phyloP scores from a whole-genome alignment of 2,797 vertebrate genomes.

The Lagodon rhomboides region DNA sequence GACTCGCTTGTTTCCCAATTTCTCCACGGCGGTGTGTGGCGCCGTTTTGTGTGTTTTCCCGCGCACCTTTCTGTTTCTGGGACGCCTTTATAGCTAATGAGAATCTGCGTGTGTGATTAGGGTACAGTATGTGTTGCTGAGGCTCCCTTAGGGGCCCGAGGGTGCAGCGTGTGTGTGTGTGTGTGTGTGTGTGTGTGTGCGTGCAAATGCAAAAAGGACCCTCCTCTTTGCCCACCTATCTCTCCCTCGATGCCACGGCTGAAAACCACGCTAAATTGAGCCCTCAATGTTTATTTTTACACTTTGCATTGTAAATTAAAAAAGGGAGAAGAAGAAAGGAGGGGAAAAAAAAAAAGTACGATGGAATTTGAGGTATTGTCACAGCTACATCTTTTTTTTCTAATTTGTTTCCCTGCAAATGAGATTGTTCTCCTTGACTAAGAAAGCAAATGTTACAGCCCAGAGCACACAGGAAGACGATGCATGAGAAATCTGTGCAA shows the following conservation, averaged over 20 bases:
- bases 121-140: conserved; percentile 30
- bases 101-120: conserved; percentile 38
- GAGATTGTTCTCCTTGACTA: conserved; percentile 86
- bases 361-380: conserved; percentile 81
- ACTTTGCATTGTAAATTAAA: conserved; percentile 86
- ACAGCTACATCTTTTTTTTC: conserved; percentile 74
- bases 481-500: conserved; percentile 77
- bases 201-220: conserved; percentile 63
- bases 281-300: conserved; percentile 87
- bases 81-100: conserved; percentile 33
- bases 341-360: conserved; percentile 48
- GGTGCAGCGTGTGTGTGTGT: conserved; percentile 16
- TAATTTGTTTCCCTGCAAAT: conserved; percentile 85
- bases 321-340: conserved; percentile 62
- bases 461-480: conserved; percentile 80
- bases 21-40: conserved; percentile 73
- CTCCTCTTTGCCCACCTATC: conserved; percentile 84
- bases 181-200: conserved; percentile 23
- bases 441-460: conserved; percentile 86
- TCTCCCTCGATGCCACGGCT: conserved; percentile 83
- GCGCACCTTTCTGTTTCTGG: conserved; percentile 30
- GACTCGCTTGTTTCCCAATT: conserved; percentile 69
- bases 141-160: conserved; percentile 32
- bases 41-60: conserved; percentile 32
- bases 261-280: conserved; percentile 87